Percentiles rank a stretch among this genome's conserved stretches.
Conservation (phyloP, 2,888 invertebrate genomes). For the Lagria hirta region DNA sequence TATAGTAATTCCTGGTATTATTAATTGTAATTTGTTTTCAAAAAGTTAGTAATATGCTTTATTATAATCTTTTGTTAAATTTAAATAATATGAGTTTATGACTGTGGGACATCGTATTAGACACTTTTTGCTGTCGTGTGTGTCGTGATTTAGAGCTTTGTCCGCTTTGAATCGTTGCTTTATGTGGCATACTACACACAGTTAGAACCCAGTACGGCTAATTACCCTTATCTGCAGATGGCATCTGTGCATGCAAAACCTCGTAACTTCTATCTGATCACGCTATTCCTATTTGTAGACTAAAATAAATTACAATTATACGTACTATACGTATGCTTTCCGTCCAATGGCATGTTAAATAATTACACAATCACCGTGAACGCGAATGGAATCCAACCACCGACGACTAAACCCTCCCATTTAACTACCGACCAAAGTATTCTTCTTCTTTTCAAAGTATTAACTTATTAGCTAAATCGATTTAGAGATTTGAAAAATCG, state of each 20-base stretch:
- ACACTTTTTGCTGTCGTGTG: too few species aligned
- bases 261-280: slow-evolving; percentile 42
- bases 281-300: slow-evolving; percentile 43
- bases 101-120: too few species aligned
- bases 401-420: slow-evolving; percentile 10
- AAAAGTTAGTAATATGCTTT: too few species aligned
- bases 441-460: too few species aligned
- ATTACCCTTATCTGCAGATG: slow-evolving; percentile 43
- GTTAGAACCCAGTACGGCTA: slow-evolving; percentile 39
- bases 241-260: slow-evolving; percentile 43
- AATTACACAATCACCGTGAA: slow-evolving; percentile 21
- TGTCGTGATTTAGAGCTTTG: slow-evolving; percentile 27
- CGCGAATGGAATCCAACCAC: slow-evolving; percentile 14
- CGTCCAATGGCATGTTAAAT: slow-evolving; percentile 24
- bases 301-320: slow-evolving; percentile 42
- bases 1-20: too few species aligned
- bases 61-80: too few species aligned
- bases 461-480: too few species aligned
- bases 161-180: slow-evolving; percentile 28
- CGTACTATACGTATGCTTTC: slow-evolving; percentile 30
- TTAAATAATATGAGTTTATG: too few species aligned
- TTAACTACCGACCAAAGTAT: too few species aligned
- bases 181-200: slow-evolving; percentile 33
- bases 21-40: too few species aligned
- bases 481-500: too few species aligned